Evolutionary conservation across 1,140 invertebrate genomes (phyloP).

Genomic region (Anoplolepis gracilipes): DNA sequence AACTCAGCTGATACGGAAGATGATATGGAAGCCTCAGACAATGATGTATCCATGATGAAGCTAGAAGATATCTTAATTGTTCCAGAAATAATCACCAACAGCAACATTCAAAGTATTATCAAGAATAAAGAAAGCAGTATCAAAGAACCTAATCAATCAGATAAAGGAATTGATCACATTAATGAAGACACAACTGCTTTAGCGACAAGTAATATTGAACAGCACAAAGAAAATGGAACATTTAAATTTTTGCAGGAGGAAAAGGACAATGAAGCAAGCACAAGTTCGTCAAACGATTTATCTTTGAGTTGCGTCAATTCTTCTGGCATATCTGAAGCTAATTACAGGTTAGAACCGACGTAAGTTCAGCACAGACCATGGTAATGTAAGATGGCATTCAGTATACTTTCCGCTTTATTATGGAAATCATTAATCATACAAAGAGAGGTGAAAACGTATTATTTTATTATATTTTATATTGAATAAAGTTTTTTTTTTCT

Average conservation of each 20-base stretch:
- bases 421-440: slow-evolving; percentile 45
- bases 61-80: slow-evolving; percentile 78
- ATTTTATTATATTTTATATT: slow-evolving; percentile 51
- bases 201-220: not conserved
- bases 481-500: not conserved
- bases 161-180: slow-evolving; percentile 25
- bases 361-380: slow-evolving; percentile 81
- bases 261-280: slow-evolving; percentile 35
- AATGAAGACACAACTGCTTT: slow-evolving; percentile 9
- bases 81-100: slow-evolving; percentile 65
- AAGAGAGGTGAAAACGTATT: slow-evolving; percentile 54
- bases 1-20: slow-evolving; percentile 41
- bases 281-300: slow-evolving; percentile 76
- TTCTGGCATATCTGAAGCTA: slow-evolving; percentile 66
- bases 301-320: slow-evolving; percentile 81
- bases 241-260: not conserved
- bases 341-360: slow-evolving; percentile 83
- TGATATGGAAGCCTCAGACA: slow-evolving; percentile 67
- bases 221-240: not conserved
- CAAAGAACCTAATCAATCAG: not conserved
- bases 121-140: not conserved
- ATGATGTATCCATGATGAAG: slow-evolving; percentile 70
- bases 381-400: slow-evolving; percentile 29
- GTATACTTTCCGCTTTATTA: slow-evolving; percentile 14
- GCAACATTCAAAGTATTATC: not conserved